Percentiles rank a stretch among this genome's conserved stretches.
These are phyloP conservation scores for Chloromyia formosa DNA, from an alignment of 2,888 invertebrate species.

Conservation along the genomic window DNA sequence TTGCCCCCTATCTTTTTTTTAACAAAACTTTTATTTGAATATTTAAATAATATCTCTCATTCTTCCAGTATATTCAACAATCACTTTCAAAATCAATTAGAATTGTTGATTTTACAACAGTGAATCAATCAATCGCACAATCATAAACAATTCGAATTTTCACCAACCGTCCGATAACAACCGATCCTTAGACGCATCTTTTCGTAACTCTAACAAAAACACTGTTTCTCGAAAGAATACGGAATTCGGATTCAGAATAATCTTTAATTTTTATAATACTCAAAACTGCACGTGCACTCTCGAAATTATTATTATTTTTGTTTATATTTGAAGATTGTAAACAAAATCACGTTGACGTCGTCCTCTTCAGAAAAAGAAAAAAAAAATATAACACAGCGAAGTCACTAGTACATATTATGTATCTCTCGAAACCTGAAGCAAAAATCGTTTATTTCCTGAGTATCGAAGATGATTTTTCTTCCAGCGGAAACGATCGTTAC, in stretches of 20 bases:
- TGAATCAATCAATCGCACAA: too few relatives aligned
- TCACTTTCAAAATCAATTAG: too few relatives aligned
- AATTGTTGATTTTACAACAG: too few relatives aligned
- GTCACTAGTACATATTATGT: neutral
- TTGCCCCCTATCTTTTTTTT: too few relatives aligned
- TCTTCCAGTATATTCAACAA: too few relatives aligned
- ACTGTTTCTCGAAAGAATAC: neutral
- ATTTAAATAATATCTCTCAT: too few relatives aligned
- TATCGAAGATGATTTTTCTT: too few relatives aligned
- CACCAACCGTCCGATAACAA: slow-evolving; percentile 13
- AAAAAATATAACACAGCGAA: too few relatives aligned
- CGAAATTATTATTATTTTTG: neutral
- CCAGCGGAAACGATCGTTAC: slow-evolving; percentile 36
- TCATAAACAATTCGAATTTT: too few relatives aligned
- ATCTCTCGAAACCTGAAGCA: too few relatives aligned
- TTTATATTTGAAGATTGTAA: slow-evolving; percentile 20
- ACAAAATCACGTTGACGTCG: slow-evolving; percentile 22
- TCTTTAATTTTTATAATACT: neutral
- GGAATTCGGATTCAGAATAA: neutral
- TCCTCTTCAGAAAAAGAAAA: too few relatives aligned
- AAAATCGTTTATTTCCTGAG: neutral
- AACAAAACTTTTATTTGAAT: too few relatives aligned
- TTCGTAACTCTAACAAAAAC: neutral
- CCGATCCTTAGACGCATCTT: neutral
- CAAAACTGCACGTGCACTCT: neutral